A percentile compares a stretch with the other conserved stretches of the same genome.
These are phyloP conservation scores for Matsumurasca onukii DNA, from an alignment of 1,140 invertebrate genomes.

Conservation along the genomic window DNA sequence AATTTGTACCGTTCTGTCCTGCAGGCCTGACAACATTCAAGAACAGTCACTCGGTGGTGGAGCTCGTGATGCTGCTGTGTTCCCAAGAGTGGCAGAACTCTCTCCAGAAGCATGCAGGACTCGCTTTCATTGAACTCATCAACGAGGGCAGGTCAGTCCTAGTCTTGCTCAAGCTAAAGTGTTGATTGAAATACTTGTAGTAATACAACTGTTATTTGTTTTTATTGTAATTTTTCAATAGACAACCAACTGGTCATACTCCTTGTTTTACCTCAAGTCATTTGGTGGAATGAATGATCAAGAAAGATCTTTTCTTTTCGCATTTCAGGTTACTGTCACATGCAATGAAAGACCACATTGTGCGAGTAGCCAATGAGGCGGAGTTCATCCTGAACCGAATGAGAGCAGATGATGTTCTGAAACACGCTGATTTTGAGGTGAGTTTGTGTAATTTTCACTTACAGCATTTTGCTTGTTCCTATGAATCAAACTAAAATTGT, in stretches of 20 bases:
- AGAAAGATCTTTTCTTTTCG: no score
- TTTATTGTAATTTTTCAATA: no score
- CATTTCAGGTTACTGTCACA: conserved; percentile 84
- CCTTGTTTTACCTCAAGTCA: no score
- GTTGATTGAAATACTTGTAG: no score
- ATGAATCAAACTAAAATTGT: no score
- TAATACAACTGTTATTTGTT: no score
- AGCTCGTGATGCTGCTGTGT: conserved; percentile 97
- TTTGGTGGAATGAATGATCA: no score
- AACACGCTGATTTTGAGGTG: conserved; percentile 98
- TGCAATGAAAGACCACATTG: conserved; percentile 99
- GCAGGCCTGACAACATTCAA: conserved; percentile 93
- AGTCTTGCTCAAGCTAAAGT: no score
- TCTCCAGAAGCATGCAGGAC: conserved; percentile 97
- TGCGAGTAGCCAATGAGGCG: conserved; percentile 98
- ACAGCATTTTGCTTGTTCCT: no score
- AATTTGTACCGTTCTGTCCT: no score
- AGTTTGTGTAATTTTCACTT: conserved; percentile 33
- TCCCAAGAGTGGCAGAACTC: conserved; percentile 99
- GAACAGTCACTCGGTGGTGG: conserved; percentile 95
- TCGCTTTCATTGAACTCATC: conserved; percentile 99
- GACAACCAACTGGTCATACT: no score
- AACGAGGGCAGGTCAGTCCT: conserved; percentile 91
- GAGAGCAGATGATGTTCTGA: conserved; percentile 97
- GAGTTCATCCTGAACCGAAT: conserved; percentile 99